Conservation (phyloP, 2,888 invertebrate genomes). For the Zeuzera pyrina region DNA sequence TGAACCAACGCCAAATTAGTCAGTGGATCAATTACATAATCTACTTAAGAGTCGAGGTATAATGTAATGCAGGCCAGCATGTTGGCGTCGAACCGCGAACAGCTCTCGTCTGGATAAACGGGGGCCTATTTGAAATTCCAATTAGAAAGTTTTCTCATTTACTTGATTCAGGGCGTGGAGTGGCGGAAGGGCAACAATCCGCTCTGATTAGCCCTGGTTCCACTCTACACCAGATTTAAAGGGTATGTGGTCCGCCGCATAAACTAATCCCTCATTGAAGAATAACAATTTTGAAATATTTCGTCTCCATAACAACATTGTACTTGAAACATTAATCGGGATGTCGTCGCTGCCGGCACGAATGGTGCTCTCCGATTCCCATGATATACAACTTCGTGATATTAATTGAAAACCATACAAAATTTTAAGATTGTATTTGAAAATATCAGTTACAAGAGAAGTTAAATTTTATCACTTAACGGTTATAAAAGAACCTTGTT, state of each 20-base stretch:
- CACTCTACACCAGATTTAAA: conserved; percentile 57
- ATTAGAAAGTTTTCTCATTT: conserved; percentile 73
- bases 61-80: conserved; percentile 44
- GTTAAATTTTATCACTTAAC: too few relatives aligned
- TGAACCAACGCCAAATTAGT: too few relatives aligned
- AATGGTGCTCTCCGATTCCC: too few relatives aligned
- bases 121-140: conserved; percentile 70
- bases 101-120: conserved; percentile 62
- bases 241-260: conserved; percentile 50
- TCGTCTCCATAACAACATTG: not conserved
- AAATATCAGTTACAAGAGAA: too few relatives aligned
- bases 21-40: not conserved
- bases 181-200: conserved; percentile 67
- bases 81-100: conserved; percentile 52
- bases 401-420: too few relatives aligned
- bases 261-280: conserved; percentile 53
- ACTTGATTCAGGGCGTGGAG: conserved; percentile 66
- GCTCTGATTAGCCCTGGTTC: conserved; percentile 62
- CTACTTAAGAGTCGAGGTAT: not conserved
- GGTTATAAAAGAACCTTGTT: too few relatives aligned
- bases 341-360: too few relatives aligned
- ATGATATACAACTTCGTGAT: too few relatives aligned
- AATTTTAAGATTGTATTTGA: too few relatives aligned
- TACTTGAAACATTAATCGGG: not conserved
- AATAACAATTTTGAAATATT: conserved; percentile 44